phyloP scores from a whole-genome alignment of 2,113 vertebrate species.

The Varanus salvator region DNA sequence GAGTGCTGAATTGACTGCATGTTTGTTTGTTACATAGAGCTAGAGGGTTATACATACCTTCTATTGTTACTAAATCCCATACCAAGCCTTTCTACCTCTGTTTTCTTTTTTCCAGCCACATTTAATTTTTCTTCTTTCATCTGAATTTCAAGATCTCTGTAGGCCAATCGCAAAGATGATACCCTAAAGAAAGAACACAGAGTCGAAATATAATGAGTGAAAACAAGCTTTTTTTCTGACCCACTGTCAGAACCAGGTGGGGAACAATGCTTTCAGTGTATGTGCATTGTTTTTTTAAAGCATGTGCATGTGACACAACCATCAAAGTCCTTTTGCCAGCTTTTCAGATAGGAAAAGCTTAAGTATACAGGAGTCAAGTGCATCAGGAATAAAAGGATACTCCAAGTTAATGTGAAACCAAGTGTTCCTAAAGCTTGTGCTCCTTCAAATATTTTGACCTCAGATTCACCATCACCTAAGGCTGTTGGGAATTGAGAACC shows the following conservation, averaged over 20 bases:
- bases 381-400: background rate
- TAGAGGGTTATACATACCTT: conserved; percentile 60
- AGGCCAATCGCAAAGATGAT: conserved; percentile 86
- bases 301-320: background rate
- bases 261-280: background rate
- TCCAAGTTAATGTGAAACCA: too few species aligned
- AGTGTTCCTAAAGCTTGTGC: too few species aligned
- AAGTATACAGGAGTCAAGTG: background rate
- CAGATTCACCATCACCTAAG: too few species aligned
- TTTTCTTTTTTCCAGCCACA: conserved; percentile 82
- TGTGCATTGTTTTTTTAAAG: background rate
- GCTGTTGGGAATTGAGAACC: too few species aligned
- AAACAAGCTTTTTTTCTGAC: background rate
- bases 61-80: conserved; percentile 87
- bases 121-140: conserved; percentile 83
- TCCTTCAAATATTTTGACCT: too few species aligned
- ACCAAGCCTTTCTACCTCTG: conserved; percentile 90
- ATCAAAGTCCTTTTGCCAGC: background rate
- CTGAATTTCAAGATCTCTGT: conserved; percentile 89
- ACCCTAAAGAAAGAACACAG: conserved; percentile 71
- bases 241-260: accelerated
- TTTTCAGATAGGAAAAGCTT: background rate
- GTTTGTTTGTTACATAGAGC: background rate
- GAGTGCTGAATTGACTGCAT: background rate
- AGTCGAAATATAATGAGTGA: background rate